Base-by-base conservation (phyloP, 2,113 vertebrate genomes). In the Condylura cristata region DNA sequence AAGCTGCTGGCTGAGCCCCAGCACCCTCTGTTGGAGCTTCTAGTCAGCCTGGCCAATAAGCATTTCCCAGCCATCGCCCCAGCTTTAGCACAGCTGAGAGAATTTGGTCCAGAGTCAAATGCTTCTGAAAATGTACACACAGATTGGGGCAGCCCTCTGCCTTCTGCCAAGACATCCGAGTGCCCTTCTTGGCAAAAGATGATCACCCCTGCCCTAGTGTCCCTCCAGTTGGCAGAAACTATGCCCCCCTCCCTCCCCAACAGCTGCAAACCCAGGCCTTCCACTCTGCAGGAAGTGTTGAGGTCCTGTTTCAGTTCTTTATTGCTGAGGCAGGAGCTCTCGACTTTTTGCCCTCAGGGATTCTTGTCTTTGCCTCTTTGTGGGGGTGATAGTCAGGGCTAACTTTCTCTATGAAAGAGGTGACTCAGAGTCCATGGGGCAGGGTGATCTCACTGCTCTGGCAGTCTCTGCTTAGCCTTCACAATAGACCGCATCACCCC, bases 171-270 rank as follows among this genome's bases (percentile, higher is more conserved):
- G 92, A 96, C 84, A 95, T 85, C 72, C 24, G 12, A 96, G 90
- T 97, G 96, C 95, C 96, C 96, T 97, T 95, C 96, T 97, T 97
- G 97, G 96, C 97, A 97, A 87, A 96, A 89, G 87, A 93, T 37
- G 26, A 82, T 96, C 95, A 94, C 87, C 95, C 61, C 88, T 97
- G 89, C 89, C 93, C 86, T 96, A 93, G 68, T 95, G 90, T 93
- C 90, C 91, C 78, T 96, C 85, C 86, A 94, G 86, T 76, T 97
- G 97, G 97, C 96, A 96, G 84, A 80, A 79, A 81, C 75, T 63
- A n/a, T 93, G 5, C 53, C 51, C 56, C 78, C 56, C 63, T 91
- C 76, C 74, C 72, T 93, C 53, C 53, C 79, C 88, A 93, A 89
- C 96, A 97, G 97, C 96, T 97, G 93, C 80, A 93, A 81, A 76